These are phyloP conservation scores for Neoitamus cyanurus DNA, from an alignment of 2,888 invertebrate species.

Conservation along the genomic window DNA sequence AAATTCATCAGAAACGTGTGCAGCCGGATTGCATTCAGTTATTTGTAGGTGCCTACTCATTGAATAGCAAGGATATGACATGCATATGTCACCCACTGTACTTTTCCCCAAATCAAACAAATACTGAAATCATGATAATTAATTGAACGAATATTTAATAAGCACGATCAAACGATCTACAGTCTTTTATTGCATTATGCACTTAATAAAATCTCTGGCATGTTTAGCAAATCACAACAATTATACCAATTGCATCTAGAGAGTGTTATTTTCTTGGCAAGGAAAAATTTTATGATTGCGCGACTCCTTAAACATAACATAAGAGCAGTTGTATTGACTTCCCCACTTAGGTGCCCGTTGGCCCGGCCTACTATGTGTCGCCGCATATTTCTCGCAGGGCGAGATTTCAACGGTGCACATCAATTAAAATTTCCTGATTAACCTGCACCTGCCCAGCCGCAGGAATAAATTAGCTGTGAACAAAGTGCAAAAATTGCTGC, in stretches of 20 bases:
- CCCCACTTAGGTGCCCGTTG: neutral
- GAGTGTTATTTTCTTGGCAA: neutral
- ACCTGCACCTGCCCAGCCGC: conserved; percentile 1
- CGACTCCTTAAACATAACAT: neutral
- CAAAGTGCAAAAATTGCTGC: conserved; percentile 14
- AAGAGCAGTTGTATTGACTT: neutral
- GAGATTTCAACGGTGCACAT: neutral
- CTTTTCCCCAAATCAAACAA: too few species aligned
- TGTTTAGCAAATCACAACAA: neutral
- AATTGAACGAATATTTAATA: too few species aligned
- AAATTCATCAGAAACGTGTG: too few species aligned
- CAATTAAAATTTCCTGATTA: conserved; percentile 38
- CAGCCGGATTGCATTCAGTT: too few species aligned
- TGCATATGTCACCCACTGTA: too few species aligned
- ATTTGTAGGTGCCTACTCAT: too few species aligned
- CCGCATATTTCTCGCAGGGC: neutral
- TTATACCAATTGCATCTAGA: neutral
- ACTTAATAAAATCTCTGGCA: neutral
- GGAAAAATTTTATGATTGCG: neutral
- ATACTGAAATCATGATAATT: too few species aligned
- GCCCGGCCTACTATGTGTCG: neutral
- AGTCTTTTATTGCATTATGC: neutral
- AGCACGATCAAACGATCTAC: too few species aligned
- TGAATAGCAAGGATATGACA: too few species aligned
- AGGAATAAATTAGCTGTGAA: conserved; percentile 31